Evolutionary conservation across 2,797 vertebrate genomes (phyloP), one percentile per base, ranked within the genome.

Genomic region (Microchirus variegatus): DNA sequence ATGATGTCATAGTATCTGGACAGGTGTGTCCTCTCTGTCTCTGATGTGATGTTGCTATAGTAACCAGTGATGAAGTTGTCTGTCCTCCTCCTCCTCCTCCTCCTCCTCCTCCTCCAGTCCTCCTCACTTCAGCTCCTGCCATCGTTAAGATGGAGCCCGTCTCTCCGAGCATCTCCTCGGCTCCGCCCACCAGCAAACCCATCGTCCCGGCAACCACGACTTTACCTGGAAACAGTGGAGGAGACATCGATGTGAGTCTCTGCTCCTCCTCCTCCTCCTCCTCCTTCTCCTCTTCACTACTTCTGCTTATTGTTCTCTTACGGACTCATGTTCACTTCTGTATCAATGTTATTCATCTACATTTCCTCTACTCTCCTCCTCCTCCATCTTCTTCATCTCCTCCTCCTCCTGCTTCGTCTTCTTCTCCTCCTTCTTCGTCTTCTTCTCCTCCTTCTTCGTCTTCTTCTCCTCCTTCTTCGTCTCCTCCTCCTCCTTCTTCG

Each of bases 101-200:
- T 94, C 40, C 90, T n/a, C n/a, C n/a, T n/a, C n/a, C 22, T 22
- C 22, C 94, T 50, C 89, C 77, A 57, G 88, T 93, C 0, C 91
- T 94, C 49, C 85, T 95, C 59, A 61, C 80, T 4, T 89, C 94
- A 0, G 59, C 92, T 22, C 91, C 94, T 0, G 85, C 93, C 83
- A 90, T 94, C 46, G 94, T 93, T 58, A 92, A 93, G 49, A 83
- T 95, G 77, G 95, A 95, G 83, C 93, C 94, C 0, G 82, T 90
- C 1, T 91, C 92, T 68, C 87, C 91, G 75, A 82, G 78, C 78
- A 78, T 91, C 55, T 64, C 31, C 31, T 31, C 31, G 0, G 67
- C 92, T 13, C 77, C 77, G 16, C 71, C 82, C 40, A 0, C 74
- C 65, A 86, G 91, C 87, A 96, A 96, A 59, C 93, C 93, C 77